Evolutionary conservation across 2,113 vertebrate genomes (phyloP), one percentile per base, ranked within the genome.

Genomic region (Hippocampus abdominalis): DNA sequence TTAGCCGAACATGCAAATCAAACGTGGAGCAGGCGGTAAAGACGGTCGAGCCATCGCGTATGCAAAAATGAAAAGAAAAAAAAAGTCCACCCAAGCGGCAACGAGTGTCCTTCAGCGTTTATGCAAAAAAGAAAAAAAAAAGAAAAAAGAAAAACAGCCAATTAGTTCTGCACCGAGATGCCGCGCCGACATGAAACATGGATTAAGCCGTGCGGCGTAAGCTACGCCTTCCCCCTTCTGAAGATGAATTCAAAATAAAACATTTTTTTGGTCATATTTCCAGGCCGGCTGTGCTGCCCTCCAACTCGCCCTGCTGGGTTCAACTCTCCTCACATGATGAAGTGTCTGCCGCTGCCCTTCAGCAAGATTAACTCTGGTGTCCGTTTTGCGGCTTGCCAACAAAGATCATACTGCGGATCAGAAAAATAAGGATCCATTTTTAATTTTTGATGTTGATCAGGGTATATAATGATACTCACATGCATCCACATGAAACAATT

Each of bases 1-100:
- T 91, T 91, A 89, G 83, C 84, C 74, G 81, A 89, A 90, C 87
- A 89, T 90, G 89, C 85, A 89, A 90, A 90, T 90, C 78, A 84
- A 83, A 76, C 1, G 18, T 13, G 13, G 44, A 70, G 71, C 27
- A 61, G 74, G 54, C 20, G 27, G 32, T n/a, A 68, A 54, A 32
- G 51, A n/a, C 9, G 48, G 51, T 62, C n/a, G 11, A 3, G 32
- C 16, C 60, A 4, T 62, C 59, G 9, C 32, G 10, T 64, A 67
- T 46, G 62, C 46, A 48, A 18, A 48, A 48, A 16, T 10, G 2
- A 15, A 18, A 48, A 4, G n/a, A 48, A 48, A 18, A 48, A 48
- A 48, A 48, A 48, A 49, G 46, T 20, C 3, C 32, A 20, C 53
- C 32, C 73, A 82, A 71, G 79, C 80, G 82, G 72, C 74, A 71